phyloP scores from a whole-genome alignment of 2,797 vertebrate genomes.

The Garrulus glandarius region DNA sequence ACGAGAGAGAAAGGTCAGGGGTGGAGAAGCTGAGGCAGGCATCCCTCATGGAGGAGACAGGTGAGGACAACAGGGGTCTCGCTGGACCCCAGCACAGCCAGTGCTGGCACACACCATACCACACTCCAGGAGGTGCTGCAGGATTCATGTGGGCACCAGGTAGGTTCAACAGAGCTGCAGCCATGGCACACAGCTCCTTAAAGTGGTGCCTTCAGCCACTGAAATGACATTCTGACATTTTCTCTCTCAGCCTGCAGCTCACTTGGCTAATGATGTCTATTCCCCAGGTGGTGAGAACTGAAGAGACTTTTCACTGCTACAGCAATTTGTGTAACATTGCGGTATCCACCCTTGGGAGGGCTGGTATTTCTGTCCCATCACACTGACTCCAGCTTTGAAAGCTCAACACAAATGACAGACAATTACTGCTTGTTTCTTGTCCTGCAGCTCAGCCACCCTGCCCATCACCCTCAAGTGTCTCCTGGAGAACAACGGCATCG shows the following conservation, averaged over 20 bases:
- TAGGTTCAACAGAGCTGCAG: no score
- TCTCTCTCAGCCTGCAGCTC: neutral
- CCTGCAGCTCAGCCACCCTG: constrained; percentile 84
- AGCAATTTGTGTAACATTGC: accelerated
- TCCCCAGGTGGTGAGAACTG: neutral
- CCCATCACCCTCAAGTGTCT: constrained; percentile 93
- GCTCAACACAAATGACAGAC: accelerated
- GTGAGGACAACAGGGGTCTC: accelerated
- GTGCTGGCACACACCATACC: neutral
- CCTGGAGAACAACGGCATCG: constrained; percentile 86
- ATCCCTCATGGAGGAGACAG: neutral
- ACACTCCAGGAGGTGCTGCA: neutral
- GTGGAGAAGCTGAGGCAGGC: neutral
- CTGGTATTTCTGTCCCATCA: neutral
- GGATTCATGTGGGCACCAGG: accelerated
- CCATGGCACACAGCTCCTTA: neutral
- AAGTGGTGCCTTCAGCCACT: neutral
- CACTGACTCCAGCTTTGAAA: accelerated
- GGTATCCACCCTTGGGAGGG: neutral
- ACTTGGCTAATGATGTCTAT: accelerated
- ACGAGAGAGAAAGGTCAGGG: neutral
- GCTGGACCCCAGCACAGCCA: neutral
- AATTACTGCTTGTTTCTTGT: neutral
- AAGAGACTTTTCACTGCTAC: neutral
- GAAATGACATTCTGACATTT: neutral